Conservation (phyloP, 2,888 invertebrate species). For the Dexiosoma caninum region DNA sequence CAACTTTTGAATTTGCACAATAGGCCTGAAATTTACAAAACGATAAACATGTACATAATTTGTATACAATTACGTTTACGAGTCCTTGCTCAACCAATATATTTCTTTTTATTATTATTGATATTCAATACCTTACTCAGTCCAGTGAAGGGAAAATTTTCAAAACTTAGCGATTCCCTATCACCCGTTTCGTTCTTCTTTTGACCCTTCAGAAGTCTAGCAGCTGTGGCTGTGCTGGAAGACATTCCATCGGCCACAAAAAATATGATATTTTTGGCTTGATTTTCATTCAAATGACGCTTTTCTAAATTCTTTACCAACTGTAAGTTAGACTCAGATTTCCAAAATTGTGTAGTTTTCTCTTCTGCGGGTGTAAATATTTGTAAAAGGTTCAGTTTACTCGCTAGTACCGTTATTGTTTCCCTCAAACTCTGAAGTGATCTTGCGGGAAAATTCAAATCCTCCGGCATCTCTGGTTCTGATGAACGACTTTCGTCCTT, state of each 20-base stretch:
- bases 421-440: too few species aligned
- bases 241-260: conserved; percentile 84
- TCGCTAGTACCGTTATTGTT: too few species aligned
- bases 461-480: too few species aligned
- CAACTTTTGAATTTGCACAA: conserved; percentile 83
- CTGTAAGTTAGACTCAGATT: background rate
- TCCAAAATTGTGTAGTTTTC: background rate
- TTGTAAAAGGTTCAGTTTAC: too few species aligned
- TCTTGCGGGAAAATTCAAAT: too few species aligned
- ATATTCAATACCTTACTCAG: conserved; percentile 83
- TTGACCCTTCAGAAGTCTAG: conserved; percentile 83
- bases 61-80: too few species aligned
- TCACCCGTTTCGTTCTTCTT: conserved; percentile 80
- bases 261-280: conserved; percentile 73
- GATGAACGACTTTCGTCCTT: too few species aligned
- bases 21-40: conserved; percentile 78
- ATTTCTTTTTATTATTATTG: too few species aligned
- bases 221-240: conserved; percentile 83
- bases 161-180: conserved; percentile 81
- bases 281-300: conserved; percentile 34
- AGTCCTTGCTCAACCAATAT: too few species aligned
- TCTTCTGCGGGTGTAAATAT: conserved; percentile 53
- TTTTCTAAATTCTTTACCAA: background rate
- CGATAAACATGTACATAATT: background rate
- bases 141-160: conserved; percentile 82